phyloP scores from a whole-genome alignment of 1,140 invertebrate species.

The Ditylenchus dipsaci region DNA sequence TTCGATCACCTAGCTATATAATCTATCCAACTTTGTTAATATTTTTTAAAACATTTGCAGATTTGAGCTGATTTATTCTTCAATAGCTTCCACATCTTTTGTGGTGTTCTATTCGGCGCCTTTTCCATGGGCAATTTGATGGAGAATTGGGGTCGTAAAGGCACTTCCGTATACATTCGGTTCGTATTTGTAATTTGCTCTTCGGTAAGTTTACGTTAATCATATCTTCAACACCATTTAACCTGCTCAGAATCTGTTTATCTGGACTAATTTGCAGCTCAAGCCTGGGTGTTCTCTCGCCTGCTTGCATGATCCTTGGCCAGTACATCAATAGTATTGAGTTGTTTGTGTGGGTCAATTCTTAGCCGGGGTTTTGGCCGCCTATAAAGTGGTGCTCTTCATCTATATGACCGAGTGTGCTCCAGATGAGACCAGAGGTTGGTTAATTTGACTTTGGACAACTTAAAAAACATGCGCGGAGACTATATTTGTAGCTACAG shows the following conservation, averaged over 20 bases:
- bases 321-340: slow-evolving; percentile 30
- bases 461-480: too few species aligned
- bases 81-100: slow-evolving; percentile 31
- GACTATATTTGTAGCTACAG: too few species aligned
- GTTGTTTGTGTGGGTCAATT: slow-evolving; percentile 45
- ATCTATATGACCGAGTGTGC: slow-evolving; percentile 46
- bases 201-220: neutral
- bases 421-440: slow-evolving; percentile 34
- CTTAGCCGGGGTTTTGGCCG: slow-evolving; percentile 36
- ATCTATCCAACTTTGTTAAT: neutral
- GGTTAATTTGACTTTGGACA: too few species aligned
- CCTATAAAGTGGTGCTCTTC: slow-evolving; percentile 41
- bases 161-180: slow-evolving; percentile 39
- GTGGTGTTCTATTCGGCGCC: slow-evolving; percentile 40
- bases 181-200: slow-evolving; percentile 3
- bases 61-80: slow-evolving; percentile 44
- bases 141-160: slow-evolving; percentile 40
- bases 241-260: too few species aligned
- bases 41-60: slow-evolving; percentile 17
- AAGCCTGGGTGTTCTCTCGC: slow-evolving; percentile 28
- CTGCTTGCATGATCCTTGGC: slow-evolving; percentile 31
- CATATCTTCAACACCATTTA: too few species aligned
- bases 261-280: slow-evolving; percentile 19
- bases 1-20: too few species aligned
- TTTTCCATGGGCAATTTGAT: slow-evolving; percentile 40